A percentile compares a stretch with the other conserved stretches of the same genome.
Evolutionary conservation across 2,113 vertebrate genomes (phyloP).

Genomic region (Myodes glareolus): DNA sequence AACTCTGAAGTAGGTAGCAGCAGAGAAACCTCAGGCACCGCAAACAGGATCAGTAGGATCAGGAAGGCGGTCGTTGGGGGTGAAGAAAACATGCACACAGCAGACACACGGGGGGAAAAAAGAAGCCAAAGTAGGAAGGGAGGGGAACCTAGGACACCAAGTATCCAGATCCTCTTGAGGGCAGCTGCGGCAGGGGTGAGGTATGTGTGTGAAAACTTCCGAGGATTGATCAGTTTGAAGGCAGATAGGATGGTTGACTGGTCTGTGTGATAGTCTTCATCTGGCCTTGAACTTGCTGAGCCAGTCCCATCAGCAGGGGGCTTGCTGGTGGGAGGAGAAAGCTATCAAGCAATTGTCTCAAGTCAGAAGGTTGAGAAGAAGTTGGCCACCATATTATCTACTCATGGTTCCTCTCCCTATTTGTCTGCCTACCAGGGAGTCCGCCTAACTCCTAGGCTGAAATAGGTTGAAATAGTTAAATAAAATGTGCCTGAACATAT

Average conservation of each 20-base stretch:
- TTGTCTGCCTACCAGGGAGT: neutral
- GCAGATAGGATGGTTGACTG: neutral
- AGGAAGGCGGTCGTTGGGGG: accelerated
- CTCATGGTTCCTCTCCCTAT: neutral
- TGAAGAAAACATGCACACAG: neutral
- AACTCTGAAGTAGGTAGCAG: neutral
- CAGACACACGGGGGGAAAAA: neutral
- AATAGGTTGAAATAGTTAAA: neutral
- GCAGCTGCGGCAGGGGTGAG: accelerated
- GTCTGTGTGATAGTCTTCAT: neutral
- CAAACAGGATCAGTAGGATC: neutral
- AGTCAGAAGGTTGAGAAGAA: neutral
- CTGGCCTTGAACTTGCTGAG: neutral
- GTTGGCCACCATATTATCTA: neutral
- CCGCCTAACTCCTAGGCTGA: neutral
- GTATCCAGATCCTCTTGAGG: neutral
- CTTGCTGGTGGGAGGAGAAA: neutral
- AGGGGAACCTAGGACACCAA: neutral
- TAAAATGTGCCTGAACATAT: neutral
- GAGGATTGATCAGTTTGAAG: neutral
- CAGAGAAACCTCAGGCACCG: neutral
- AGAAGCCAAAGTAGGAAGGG: neutral
- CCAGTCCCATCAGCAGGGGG: neutral
- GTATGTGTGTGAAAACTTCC: neutral
- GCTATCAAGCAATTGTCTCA: neutral